A percentile compares a stretch with the other conserved stretches of the same genome.
These are phyloP conservation scores for Chaenodraco wilsoni DNA, from an alignment of 2,797 vertebrate species.

Conservation along the genomic window DNA sequence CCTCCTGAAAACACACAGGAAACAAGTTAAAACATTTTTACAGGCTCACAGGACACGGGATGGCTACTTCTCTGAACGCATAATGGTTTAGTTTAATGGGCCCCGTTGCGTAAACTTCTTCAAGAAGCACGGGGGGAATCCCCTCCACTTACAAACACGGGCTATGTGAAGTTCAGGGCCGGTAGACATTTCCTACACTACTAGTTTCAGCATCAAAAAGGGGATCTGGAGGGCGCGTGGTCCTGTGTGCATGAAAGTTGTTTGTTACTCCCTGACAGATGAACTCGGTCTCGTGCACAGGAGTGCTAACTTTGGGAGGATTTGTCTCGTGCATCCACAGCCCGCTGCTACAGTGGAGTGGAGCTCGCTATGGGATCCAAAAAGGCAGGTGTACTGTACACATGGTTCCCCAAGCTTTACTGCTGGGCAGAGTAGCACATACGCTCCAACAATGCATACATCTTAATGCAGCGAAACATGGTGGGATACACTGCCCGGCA, in stretches of 20 bases:
- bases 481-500: constrained; percentile 81
- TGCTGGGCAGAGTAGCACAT: constrained; percentile 20
- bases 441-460: constrained; percentile 43
- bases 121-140: constrained; percentile 54
- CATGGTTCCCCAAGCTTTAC: constrained; percentile 57
- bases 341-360: constrained; percentile 39
- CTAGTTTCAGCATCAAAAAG: constrained; percentile 28
- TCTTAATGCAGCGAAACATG: constrained; percentile 83
- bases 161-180: constrained; percentile 67
- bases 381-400: constrained; percentile 83
- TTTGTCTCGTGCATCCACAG: constrained; percentile 34
- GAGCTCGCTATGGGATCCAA: constrained; percentile 24
- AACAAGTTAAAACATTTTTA: constrained; percentile 42
- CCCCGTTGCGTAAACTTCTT: constrained; percentile 21
- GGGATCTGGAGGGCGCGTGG: constrained; percentile 41
- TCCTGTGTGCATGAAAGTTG: constrained; percentile 60
- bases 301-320: constrained; percentile 56
- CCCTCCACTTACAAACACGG: constrained; percentile 45
- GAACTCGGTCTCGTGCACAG: constrained; percentile 41
- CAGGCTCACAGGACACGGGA: not conserved
- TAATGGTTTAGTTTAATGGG: constrained; percentile 33
- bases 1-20: constrained; percentile 86
- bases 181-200: constrained; percentile 56
- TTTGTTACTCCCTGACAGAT: constrained; percentile 55
- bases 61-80: constrained; percentile 4